Evolutionary conservation across 2,797 vertebrate genomes (phyloP).

Genomic region (Acanthornis magna): DNA sequence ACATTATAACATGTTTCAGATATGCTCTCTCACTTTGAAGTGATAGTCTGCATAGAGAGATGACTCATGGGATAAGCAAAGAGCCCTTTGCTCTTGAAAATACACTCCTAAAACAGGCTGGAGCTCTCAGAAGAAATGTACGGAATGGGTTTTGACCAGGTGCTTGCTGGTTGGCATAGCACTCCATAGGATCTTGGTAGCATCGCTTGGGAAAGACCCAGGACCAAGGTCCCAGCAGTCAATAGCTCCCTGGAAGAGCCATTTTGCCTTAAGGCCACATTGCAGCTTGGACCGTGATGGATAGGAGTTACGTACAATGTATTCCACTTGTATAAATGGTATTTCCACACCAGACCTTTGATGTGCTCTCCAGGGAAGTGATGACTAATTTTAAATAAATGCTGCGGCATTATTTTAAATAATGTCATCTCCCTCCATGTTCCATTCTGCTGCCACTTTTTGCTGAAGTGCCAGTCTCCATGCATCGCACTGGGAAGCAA

Average conservation of each 20-base stretch:
- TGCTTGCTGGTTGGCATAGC: neutral
- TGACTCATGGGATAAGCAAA: neutral
- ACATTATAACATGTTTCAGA: slow-evolving; percentile 7
- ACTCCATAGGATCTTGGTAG: neutral
- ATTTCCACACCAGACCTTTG: neutral
- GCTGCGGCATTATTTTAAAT: too few species aligned
- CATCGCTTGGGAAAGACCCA: neutral
- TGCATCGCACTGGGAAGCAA: accelerated
- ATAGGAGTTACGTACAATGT: neutral
- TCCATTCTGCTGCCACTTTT: neutral
- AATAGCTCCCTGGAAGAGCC: neutral
- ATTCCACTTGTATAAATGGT: neutral
- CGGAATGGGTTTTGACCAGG: neutral
- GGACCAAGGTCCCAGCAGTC: neutral
- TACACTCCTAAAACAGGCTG: neutral
- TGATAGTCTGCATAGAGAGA: neutral
- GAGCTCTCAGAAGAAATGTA: neutral
- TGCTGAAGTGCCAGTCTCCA: neutral
- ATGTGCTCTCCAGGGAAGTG: neutral
- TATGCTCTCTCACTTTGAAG: neutral
- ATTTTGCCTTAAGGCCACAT: neutral
- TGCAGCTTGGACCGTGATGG: neutral
- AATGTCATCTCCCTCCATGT: neutral
- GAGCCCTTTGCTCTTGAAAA: slow-evolving; percentile 1
- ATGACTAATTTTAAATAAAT: neutral